phyloP scores from a whole-genome alignment of 2,888 invertebrate species.

The Sussaba pulchella region DNA sequence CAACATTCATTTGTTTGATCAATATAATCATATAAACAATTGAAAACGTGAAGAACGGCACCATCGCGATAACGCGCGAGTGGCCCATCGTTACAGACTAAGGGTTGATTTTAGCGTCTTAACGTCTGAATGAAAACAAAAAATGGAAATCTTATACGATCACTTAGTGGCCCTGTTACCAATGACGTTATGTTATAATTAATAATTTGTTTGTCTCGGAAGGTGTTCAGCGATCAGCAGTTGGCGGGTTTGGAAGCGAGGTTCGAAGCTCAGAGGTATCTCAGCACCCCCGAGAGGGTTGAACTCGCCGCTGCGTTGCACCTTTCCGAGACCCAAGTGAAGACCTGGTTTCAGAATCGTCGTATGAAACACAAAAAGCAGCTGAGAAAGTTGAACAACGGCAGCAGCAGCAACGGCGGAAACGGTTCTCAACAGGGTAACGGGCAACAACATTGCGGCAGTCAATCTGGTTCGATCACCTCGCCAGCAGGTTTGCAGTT shows the following conservation, averaged over 20 bases:
- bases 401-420: slow-evolving; percentile 69
- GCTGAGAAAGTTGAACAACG: slow-evolving; percentile 88
- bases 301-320: slow-evolving; percentile 96
- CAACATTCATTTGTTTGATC: too few species aligned
- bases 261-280: slow-evolving; percentile 97
- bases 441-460: slow-evolving; percentile 74
- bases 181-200: too few species aligned
- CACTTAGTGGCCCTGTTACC: too few species aligned
- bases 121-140: too few species aligned
- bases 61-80: too few species aligned
- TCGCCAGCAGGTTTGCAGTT: slow-evolving; percentile 79
- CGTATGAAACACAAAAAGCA: slow-evolving; percentile 99
- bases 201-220: slow-evolving; percentile 27
- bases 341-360: slow-evolving; percentile 99
- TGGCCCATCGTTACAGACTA: too few species aligned
- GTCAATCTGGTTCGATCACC: slow-evolving; percentile 76
- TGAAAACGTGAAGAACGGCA: too few species aligned
- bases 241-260: slow-evolving; percentile 95
- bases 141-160: too few species aligned
- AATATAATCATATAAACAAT: too few species aligned
- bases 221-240: slow-evolving; percentile 91
- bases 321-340: slow-evolving; percentile 98
- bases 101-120: too few species aligned
- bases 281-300: slow-evolving; percentile 98
- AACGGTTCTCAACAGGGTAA: slow-evolving; percentile 70